These are phyloP conservation scores for Magallana ariakensis DNA, from an alignment of 1,140 invertebrate species.

Conservation along the genomic window DNA sequence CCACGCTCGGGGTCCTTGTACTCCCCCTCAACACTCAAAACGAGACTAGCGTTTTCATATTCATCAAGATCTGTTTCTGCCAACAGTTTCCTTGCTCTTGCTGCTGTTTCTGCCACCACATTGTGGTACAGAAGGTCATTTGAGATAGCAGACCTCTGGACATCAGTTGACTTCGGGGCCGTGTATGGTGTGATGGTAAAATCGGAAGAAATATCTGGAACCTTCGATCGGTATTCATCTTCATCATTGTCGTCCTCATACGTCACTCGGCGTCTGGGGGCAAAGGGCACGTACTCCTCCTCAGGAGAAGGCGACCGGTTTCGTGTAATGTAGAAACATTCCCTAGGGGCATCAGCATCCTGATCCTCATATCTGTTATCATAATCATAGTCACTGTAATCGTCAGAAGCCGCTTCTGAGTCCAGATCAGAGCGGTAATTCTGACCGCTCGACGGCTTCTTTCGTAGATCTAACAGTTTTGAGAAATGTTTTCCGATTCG, in stretches of 20 bases:
- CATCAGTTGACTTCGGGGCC: neutral
- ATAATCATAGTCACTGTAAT: conserved; percentile 46
- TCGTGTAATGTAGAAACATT: conserved; percentile 36
- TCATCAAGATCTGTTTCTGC: conserved; percentile 59
- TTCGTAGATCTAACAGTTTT: conserved; percentile 47
- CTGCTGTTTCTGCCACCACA: conserved; percentile 59
- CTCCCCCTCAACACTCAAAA: conserved; percentile 67
- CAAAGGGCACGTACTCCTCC: conserved; percentile 60
- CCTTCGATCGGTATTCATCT: neutral
- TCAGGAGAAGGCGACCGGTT: conserved; percentile 49
- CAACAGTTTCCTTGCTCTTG: conserved; percentile 59
- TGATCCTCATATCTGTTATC: conserved; percentile 54
- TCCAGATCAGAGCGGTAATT: conserved; percentile 19
- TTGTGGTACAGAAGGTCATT: conserved; percentile 63
- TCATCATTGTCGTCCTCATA: conserved; percentile 50
- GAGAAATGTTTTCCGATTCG: conserved; percentile 52
- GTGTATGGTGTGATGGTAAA: conserved; percentile 47
- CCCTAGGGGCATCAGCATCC: conserved; percentile 23
- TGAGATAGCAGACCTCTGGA: conserved; percentile 7
- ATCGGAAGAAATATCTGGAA: conserved; percentile 43
- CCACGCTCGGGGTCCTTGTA: conserved; percentile 57
- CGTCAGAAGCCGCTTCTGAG: conserved; percentile 48
- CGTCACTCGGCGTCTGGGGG: conserved; percentile 44
- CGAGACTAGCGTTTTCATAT: conserved; percentile 63
- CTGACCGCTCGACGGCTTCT: neutral